phyloP scores from a whole-genome alignment of 1,140 invertebrate species.

The Sarcophaga bullata region DNA sequence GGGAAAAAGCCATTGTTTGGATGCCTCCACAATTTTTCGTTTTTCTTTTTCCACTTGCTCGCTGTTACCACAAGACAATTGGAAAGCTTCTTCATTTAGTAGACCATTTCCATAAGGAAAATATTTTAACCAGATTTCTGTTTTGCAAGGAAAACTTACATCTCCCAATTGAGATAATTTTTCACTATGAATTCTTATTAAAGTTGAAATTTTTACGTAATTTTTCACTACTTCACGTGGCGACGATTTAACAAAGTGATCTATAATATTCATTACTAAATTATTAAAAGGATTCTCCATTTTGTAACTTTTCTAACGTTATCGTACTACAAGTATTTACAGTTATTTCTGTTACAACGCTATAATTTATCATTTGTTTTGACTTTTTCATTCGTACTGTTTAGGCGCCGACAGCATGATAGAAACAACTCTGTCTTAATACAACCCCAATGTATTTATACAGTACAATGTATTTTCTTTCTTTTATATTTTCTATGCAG shows the following conservation, averaged over 20 bases:
- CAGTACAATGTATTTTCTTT: not conserved
- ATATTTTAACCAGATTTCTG: slow-evolving; percentile 68
- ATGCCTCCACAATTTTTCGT: slow-evolving; percentile 18
- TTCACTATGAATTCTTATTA: slow-evolving; percentile 68
- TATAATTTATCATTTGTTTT: not conserved
- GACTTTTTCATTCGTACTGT: not conserved
- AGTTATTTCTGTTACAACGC: not conserved
- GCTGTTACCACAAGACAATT: not conserved
- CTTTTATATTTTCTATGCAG: not conserved
- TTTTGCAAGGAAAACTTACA: slow-evolving; percentile 67
- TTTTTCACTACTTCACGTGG: not conserved
- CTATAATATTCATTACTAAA: slow-evolving; percentile 15
- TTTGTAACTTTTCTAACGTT: not conserved
- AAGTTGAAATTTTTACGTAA: slow-evolving; percentile 40
- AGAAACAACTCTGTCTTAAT: no score
- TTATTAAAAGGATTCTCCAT: slow-evolving; percentile 36
- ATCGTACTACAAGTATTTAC: not conserved
- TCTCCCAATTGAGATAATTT: slow-evolving; percentile 67
- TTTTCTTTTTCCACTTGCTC: slow-evolving; percentile 8
- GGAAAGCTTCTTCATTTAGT: not conserved
- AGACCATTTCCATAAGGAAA: slow-evolving; percentile 44
- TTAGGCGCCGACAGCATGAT: not conserved
- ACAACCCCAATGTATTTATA: no score
- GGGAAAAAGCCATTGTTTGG: slow-evolving; percentile 31
- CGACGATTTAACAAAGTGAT: slow-evolving; percentile 30